Conservation (phyloP, 2,888 invertebrate species). For the Keiferia lycopersicella region DNA sequence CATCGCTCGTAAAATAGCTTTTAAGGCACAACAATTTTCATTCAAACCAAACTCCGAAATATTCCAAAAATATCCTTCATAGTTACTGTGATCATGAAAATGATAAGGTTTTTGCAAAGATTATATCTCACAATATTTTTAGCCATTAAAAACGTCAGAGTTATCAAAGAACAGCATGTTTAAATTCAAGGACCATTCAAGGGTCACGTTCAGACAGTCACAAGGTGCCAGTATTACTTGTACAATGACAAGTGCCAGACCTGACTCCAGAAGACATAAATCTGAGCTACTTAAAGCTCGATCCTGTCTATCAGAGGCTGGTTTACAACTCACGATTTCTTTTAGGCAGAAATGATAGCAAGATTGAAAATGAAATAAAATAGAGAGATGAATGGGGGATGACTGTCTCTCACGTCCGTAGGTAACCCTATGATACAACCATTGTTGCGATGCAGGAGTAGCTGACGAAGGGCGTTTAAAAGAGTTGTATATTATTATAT, state of each 20-base stretch:
- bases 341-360: neutral
- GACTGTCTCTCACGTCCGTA: too few relatives aligned
- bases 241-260: slow-evolving; percentile 69
- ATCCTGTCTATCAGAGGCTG: neutral
- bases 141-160: slow-evolving; percentile 46
- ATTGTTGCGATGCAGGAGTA: too few relatives aligned
- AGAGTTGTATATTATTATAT: too few relatives aligned
- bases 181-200: too few relatives aligned
- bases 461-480: too few relatives aligned
- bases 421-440: too few relatives aligned
- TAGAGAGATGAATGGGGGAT: neutral
- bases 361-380: neutral
- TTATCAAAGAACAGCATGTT: slow-evolving; percentile 44
- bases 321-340: neutral
- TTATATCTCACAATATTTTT: slow-evolving; percentile 52
- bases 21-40: too few relatives aligned
- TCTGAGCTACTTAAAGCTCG: slow-evolving; percentile 65
- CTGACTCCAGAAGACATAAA: slow-evolving; percentile 62
- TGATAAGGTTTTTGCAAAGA: neutral
- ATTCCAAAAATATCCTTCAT: too few relatives aligned
- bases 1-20: too few relatives aligned
- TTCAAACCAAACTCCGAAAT: too few relatives aligned
- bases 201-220: slow-evolving; percentile 50
- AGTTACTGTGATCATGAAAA: too few relatives aligned
- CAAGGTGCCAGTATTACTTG: slow-evolving; percentile 52